Base-by-base conservation (phyloP, 1,140 invertebrate species). In the Diachasma alloeum region DNA sequence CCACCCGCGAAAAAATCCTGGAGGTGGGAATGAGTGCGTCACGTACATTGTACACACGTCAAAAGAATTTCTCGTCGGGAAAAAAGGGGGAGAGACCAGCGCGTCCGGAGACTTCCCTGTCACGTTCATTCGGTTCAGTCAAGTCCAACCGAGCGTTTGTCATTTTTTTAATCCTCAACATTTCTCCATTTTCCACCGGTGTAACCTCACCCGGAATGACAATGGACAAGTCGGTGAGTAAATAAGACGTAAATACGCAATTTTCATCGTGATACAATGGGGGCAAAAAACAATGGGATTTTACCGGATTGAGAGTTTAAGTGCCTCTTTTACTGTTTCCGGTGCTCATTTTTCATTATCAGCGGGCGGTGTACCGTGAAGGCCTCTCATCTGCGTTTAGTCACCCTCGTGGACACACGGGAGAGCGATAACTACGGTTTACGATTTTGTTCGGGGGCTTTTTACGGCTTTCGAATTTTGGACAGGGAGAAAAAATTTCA, bases 271-370 rank as follows among this genome's bases (percentile, higher is more conserved):
- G 31, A 68, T 37, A 17, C 36, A 68, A 37, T 36, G 17, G 17
- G 26, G 31, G 31, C 31, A 66, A 66, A 66, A n/a, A 36, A 66
- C 22, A 15, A 66, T 26, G 26, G 37, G 68, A 70, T 19, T 19
- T 6, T 59, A 22, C 19, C 4, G 53, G 53, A 19, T 11, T 46
- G 13, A 13, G 53, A 22, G 19, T 26, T 56, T 6, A 56, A 56
- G 48, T 56, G 31, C 2, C 48, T 22, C 19, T 22, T 63, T 63
- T 63, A 63, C 59, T 63, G 24, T 19, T 26, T 63, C 59, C 59
- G 59, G 22, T 63, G 19, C 9, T 68, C 13, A 37, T 75, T 69
- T 75, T 68, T 59, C 48, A 75, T 75, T 75, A 75, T 75, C 59
- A 75, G 11, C 26, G 63, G 11, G 8, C 42, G 13, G 17, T 67